These are phyloP conservation scores for Hylyphantes graminicola DNA, from an alignment of 1,140 invertebrate genomes.

Conservation along the genomic window DNA sequence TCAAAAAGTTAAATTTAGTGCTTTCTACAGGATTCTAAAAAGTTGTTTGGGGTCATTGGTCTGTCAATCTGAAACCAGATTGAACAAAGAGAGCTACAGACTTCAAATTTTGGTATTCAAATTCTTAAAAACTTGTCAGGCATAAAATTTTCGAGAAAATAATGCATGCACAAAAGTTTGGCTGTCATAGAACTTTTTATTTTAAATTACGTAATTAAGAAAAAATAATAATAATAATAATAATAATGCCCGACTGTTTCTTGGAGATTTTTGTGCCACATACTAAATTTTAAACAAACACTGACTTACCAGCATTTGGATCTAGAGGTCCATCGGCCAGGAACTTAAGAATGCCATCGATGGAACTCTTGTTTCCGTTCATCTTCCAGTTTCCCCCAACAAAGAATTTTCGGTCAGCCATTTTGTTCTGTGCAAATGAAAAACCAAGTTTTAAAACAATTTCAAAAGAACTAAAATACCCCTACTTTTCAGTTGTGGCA, in stretches of 20 bases:
- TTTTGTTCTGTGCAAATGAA: constrained; percentile 39
- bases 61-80: no score
- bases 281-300: not conserved
- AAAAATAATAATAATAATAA: not conserved
- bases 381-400: constrained; percentile 99
- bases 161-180: no score
- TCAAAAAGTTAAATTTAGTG: no score
- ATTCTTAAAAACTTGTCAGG: no score
- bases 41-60: no score
- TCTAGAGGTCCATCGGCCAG: constrained; percentile 80
- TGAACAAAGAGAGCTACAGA: no score
- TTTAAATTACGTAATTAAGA: no score
- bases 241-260: not conserved
- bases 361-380: constrained; percentile 75
- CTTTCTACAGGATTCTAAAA: no score
- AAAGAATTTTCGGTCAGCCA: constrained; percentile 84
- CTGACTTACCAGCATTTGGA: constrained; percentile 79
- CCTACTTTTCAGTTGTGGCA: no score
- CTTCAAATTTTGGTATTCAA: no score
- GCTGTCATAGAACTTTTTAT: no score
- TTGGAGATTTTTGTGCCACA: not conserved
- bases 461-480: not conserved
- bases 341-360: constrained; percentile 85
- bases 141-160: no score
- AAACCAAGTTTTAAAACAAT: not conserved